Percentiles rank a stretch among this genome's conserved stretches.
phyloP scores from a whole-genome alignment of 2,888 invertebrate genomes.

The Dendrolimus pini region DNA sequence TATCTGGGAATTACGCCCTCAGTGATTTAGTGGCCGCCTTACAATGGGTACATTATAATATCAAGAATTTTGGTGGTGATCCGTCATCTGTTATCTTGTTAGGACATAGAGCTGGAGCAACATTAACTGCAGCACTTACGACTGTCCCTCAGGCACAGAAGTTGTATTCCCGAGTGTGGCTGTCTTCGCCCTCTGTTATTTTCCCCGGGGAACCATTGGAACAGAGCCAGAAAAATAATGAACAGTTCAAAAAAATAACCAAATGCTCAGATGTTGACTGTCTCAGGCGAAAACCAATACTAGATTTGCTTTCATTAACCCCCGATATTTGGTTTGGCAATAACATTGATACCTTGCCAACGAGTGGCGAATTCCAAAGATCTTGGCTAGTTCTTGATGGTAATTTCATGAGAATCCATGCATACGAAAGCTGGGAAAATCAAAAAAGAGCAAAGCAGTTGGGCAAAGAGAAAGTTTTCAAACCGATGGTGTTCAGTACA shows the following conservation, averaged over 20 bases:
- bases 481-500: constrained; percentile 81
- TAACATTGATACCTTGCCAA: constrained; percentile 77
- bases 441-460: constrained; percentile 49
- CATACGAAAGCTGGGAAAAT: constrained; percentile 79
- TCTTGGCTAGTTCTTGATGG: constrained; percentile 89
- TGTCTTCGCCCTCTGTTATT: constrained; percentile 85
- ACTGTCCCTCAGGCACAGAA: constrained; percentile 76
- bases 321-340: constrained; percentile 83
- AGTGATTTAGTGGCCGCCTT: constrained; percentile 87
- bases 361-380: constrained; percentile 79
- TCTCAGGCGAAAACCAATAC: constrained; percentile 67
- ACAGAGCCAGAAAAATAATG: constrained; percentile 78
- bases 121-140: constrained; percentile 86
- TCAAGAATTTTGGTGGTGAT: constrained; percentile 90
- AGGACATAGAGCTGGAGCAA: constrained; percentile 91
- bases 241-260: constrained; percentile 75
- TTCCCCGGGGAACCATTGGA: constrained; percentile 80
- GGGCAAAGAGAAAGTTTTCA: constrained; percentile 60
- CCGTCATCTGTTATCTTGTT: constrained; percentile 85
- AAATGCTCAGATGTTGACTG: constrained; percentile 78
- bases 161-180: constrained; percentile 87
- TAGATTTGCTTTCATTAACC: constrained; percentile 80
- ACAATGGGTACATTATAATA: constrained; percentile 88
- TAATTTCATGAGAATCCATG: constrained; percentile 79
- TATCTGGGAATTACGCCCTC: constrained; percentile 91